These are phyloP conservation scores for Plutella xylostella DNA, from an alignment of 2,888 invertebrate genomes.

Conservation along the genomic window DNA sequence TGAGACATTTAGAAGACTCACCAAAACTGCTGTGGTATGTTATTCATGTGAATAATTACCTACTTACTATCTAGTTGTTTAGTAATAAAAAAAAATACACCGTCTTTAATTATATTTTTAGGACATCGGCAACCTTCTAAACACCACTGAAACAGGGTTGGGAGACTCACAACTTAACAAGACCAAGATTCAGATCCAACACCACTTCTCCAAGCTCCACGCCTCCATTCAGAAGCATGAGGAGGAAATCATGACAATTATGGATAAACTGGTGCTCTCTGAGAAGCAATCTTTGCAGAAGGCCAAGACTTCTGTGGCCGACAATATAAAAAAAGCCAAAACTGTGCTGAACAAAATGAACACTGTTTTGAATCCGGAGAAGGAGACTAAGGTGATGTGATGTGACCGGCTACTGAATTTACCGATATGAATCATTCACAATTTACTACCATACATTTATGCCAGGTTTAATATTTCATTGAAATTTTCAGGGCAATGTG, in stretches of 20 bases:
- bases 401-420: slow-evolving; percentile 8
- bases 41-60: not conserved
- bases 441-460: not conserved
- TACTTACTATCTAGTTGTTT: not conserved
- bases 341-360: slow-evolving; percentile 25
- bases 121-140: slow-evolving; percentile 50
- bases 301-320: slow-evolving; percentile 33
- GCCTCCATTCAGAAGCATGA: slow-evolving; percentile 66
- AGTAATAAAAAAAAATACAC: not conserved
- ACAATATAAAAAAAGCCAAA: slow-evolving; percentile 36
- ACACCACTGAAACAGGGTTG: slow-evolving; percentile 40
- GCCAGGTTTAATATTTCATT: slow-evolving; percentile 16
- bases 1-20: slow-evolving; percentile 47
- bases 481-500: slow-evolving; percentile 38
- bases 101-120: slow-evolving; percentile 16
- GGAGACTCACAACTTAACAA: slow-evolving; percentile 32
- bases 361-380: slow-evolving; percentile 18
- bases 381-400: slow-evolving; percentile 25
- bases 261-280: slow-evolving; percentile 33
- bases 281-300: slow-evolving; percentile 40
- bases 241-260: slow-evolving; percentile 38
- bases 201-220: slow-evolving; percentile 63
- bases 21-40: slow-evolving; percentile 58
- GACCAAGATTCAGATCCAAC: slow-evolving; percentile 44
- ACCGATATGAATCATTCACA: not conserved